phyloP scores from a whole-genome alignment of 2,113 vertebrate species.

The Loxodonta africana region DNA sequence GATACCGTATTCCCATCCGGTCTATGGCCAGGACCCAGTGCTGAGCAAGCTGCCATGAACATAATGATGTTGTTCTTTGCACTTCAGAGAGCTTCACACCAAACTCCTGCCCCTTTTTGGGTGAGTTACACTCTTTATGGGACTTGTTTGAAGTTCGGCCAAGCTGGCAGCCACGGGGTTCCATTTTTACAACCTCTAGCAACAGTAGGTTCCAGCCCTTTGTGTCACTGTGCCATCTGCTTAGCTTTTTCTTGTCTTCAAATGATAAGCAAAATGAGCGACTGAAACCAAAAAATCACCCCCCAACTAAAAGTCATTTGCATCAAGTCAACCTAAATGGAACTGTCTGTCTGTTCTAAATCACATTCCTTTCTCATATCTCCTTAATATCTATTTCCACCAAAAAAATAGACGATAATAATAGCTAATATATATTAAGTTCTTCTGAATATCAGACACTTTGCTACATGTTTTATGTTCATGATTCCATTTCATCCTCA shows the following conservation, averaged over 20 bases:
- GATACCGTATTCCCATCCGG: neutral
- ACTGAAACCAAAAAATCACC: neutral
- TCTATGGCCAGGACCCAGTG: slow-evolving; percentile 54
- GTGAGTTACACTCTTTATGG: slow-evolving; percentile 83
- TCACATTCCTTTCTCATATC: neutral
- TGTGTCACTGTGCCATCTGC: slow-evolving; percentile 87
- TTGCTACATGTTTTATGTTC: neutral
- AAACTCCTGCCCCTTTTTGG: slow-evolving; percentile 79
- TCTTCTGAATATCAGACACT: neutral
- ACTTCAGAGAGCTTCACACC: slow-evolving; percentile 72
- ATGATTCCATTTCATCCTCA: neutral
- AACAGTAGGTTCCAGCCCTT: slow-evolving; percentile 85
- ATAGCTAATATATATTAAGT: neutral
- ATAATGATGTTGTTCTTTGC: slow-evolving; percentile 63
- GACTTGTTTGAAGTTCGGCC: slow-evolving; percentile 85
- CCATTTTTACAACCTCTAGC: slow-evolving; percentile 84
- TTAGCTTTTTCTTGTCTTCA: slow-evolving; percentile 83
- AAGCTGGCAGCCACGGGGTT: slow-evolving; percentile 87
- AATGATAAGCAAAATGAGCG: slow-evolving; percentile 56
- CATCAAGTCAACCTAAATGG: neutral
- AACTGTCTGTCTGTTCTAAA: neutral
- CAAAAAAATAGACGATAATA: neutral
- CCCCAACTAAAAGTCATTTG: neutral
- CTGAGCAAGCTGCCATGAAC: slow-evolving; percentile 64
- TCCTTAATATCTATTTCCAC: neutral